phyloP scores from a whole-genome alignment of 2,888 invertebrate species.

The Orthosia incerta region DNA sequence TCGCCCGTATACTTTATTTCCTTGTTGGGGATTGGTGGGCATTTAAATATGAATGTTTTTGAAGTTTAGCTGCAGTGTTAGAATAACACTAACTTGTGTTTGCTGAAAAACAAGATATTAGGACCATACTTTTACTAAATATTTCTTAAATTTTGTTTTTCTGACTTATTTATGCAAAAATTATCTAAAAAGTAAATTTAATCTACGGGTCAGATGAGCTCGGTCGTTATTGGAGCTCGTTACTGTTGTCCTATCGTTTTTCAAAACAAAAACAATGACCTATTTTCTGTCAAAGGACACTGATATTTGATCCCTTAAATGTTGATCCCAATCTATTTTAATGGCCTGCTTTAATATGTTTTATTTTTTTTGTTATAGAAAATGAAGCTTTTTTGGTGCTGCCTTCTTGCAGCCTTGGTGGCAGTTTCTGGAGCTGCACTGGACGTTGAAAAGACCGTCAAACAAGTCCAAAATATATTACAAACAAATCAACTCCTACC shows the following conservation, averaged over 20 bases:
- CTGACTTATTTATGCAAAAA: not conserved
- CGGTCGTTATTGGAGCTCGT: constrained; percentile 18
- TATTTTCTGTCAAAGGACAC: constrained; percentile 35
- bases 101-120: not conserved
- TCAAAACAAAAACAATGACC: constrained; percentile 17
- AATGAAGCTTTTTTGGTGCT: constrained; percentile 83
- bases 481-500: constrained; percentile 92
- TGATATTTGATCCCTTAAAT: constrained; percentile 40
- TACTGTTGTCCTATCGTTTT: constrained; percentile 22
- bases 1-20: constrained; percentile 58
- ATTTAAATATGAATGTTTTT: constrained; percentile 24
- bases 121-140: not conserved
- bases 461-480: constrained; percentile 93
- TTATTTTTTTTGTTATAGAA: constrained; percentile 79
- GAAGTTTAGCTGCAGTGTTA: not conserved
- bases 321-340: constrained; percentile 9
- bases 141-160: not conserved
- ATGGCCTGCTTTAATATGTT: constrained; percentile 6
- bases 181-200: not conserved
- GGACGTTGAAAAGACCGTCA: constrained; percentile 92
- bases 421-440: constrained; percentile 76
- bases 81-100: not conserved
- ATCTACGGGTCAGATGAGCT: constrained; percentile 12
- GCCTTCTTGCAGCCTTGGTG: constrained; percentile 73
- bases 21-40: constrained; percentile 21